Evolutionary conservation across 2,888 invertebrate species (phyloP).

Genomic region (Harmothoe impar): DNA sequence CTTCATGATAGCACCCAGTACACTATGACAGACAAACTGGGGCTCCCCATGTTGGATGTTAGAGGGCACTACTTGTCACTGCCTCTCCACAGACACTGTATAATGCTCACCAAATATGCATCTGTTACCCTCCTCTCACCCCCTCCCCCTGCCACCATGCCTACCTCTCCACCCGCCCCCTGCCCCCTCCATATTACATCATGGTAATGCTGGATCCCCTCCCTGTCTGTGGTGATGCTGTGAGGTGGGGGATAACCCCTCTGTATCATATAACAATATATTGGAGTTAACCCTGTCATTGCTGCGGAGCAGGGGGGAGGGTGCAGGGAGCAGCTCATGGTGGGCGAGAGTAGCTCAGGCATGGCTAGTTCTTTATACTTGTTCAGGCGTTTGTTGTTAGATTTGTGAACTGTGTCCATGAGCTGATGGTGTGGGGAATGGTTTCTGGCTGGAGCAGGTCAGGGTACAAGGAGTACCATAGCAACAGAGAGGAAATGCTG

Average conservation of each 20-base stretch:
- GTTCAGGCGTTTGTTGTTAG: too few species aligned
- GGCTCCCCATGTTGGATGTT: neutral
- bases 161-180: too few species aligned
- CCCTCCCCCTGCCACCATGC: neutral
- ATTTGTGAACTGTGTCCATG: too few species aligned
- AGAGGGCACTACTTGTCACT: neutral
- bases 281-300: conserved; percentile 53
- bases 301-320: neutral
- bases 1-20: too few species aligned
- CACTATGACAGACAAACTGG: too few species aligned
- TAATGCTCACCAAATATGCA: conserved; percentile 36
- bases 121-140: neutral
- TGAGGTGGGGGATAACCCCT: neutral
- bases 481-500: too few species aligned
- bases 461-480: too few species aligned
- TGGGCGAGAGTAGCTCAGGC: neutral
- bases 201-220: neutral
- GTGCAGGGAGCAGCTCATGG: neutral
- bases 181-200: conserved; percentile 39
- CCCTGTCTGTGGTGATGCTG: neutral
- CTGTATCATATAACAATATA: neutral
- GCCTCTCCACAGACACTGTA: neutral
- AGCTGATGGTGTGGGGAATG: too few species aligned
- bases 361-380: too few species aligned
- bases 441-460: too few species aligned